A percentile compares a stretch with the other conserved stretches of the same genome.
phyloP scores from a whole-genome alignment of 2,797 vertebrate genomes.

The Clarias laeviceps region DNA sequence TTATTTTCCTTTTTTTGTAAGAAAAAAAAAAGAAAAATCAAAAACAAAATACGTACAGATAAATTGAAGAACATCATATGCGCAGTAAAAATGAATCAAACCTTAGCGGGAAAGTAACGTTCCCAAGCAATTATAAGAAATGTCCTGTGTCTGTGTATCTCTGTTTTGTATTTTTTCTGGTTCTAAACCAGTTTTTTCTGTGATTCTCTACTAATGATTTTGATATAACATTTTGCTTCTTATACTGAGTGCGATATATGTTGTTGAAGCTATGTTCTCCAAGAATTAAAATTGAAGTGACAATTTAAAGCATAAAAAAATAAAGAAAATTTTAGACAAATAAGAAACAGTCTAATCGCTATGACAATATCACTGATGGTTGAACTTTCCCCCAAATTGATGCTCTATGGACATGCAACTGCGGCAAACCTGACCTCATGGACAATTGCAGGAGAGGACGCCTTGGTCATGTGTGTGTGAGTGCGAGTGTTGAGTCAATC shows the following conservation, averaged over 20 bases:
- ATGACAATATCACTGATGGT: slow-evolving; percentile 85
- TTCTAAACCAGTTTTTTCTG: slow-evolving; percentile 99
- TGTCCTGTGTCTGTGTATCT: slow-evolving; percentile 99
- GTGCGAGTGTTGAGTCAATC: slow-evolving; percentile 77
- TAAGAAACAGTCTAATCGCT: slow-evolving; percentile 88
- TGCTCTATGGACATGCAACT: slow-evolving; percentile 79
- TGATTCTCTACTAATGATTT: slow-evolving; percentile 99
- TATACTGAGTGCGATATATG: slow-evolving; percentile 99
- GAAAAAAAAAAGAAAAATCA: slow-evolving; percentile 74
- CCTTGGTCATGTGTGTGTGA: slow-evolving; percentile 73
- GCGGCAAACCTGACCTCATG: slow-evolving; percentile 80
- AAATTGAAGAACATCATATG: slow-evolving; percentile 93
- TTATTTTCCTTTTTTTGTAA: slow-evolving; percentile 93
- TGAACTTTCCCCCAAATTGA: slow-evolving; percentile 77
- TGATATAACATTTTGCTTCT: slow-evolving; percentile 99
- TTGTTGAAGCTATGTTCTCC: slow-evolving; percentile 99
- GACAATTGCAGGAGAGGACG: slow-evolving; percentile 81
- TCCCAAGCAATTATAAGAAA: slow-evolving; percentile 99
- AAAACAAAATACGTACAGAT: slow-evolving; percentile 77
- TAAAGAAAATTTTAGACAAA: slow-evolving; percentile 98
- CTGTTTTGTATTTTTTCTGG: slow-evolving; percentile 99
- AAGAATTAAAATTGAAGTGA: slow-evolving; percentile 99
- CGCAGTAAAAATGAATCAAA: slow-evolving; percentile 92
- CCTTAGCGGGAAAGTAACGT: slow-evolving; percentile 97
- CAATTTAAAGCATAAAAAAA: slow-evolving; percentile 91